Evolutionary conservation across 2,888 invertebrate genomes (phyloP), one percentile per base, ranked within the genome.

Genomic region (Synergus japonicus): DNA sequence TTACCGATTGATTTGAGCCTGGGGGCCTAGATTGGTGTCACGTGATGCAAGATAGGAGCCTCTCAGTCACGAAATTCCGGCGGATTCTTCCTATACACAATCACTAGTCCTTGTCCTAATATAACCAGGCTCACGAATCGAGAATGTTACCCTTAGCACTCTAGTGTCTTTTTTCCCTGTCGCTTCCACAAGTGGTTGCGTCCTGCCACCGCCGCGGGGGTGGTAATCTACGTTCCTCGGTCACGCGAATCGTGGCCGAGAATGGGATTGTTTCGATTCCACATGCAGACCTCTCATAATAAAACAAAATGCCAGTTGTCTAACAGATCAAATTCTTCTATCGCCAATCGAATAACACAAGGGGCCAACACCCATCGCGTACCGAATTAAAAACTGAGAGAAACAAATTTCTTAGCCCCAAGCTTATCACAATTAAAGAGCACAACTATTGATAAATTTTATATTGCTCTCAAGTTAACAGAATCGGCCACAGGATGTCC

Each of bases 111-210:
- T 73, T 37, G 73, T 58, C 37, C 54, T 69, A 69, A 67, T 67
- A 41, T 65, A 65, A 18, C 43, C 29, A 29, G 49, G 22, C 8
- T 9, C 15, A 54, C 15, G 15, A 73, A 73, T 10, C 10, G 18
- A 58, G 73, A 73, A 54, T 12, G 49, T 15, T n/a, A 67, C 46
- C 1, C 43, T 13, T 37, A 58, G 10, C 9, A 15, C 54, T 63
- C 29, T 22, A 63, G 63, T 63, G 29, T 63, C 73, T 73, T 73
- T 73, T 54, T 73, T 46, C 22, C 54, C 41, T 78, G 82, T 78
- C 79, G 84, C 89, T 83, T 88, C 91, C 88, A 91, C 91, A 91
- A 90, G 91, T 91, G 91, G 91, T 91, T 90, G 90, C 87, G 89
- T 82, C 86, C 87, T 86, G 83, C 83, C 84, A 73, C 76, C 76